Evolutionary conservation across 1,140 invertebrate genomes (phyloP).

Genomic region (Ctenoplectra terminalis): DNA sequence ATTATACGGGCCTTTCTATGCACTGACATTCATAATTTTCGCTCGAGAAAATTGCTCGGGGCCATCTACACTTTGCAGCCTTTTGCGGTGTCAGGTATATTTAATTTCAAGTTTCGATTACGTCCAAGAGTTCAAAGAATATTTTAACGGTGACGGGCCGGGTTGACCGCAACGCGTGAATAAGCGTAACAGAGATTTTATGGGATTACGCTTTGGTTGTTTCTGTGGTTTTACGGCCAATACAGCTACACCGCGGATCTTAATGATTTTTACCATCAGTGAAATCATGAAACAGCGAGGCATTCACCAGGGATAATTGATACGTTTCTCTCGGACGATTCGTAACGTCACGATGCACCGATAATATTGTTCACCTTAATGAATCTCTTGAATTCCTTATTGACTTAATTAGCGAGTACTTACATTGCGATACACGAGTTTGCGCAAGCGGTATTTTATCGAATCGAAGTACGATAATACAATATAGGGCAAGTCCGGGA

Average conservation of each 20-base stretch:
- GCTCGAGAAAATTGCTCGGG: background rate
- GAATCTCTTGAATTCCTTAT: too few species aligned
- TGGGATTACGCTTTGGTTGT: too few species aligned
- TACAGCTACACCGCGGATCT: background rate
- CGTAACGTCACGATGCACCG: background rate
- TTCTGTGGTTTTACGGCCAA: constrained; percentile 17
- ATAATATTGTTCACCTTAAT: too few species aligned
- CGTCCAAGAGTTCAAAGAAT: constrained; percentile 25
- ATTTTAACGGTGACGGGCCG: constrained; percentile 7
- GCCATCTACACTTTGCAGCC: background rate
- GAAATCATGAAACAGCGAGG: background rate
- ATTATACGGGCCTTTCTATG: background rate
- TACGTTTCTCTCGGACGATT: background rate
- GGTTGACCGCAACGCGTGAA: too few species aligned
- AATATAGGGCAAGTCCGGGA: too few species aligned
- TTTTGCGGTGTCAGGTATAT: constrained; percentile 20
- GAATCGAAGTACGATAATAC: too few species aligned
- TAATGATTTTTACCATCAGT: constrained; percentile 4
- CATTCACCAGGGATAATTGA: background rate
- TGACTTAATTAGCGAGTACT: too few species aligned
- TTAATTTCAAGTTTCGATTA: constrained; percentile 36
- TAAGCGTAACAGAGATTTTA: too few species aligned
- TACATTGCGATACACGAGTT: too few species aligned
- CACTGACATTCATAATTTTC: constrained; percentile 37
- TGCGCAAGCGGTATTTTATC: too few species aligned